phyloP scores from a whole-genome alignment of 2,113 vertebrate species.

The Hypocryptadius cinnamomeus region DNA sequence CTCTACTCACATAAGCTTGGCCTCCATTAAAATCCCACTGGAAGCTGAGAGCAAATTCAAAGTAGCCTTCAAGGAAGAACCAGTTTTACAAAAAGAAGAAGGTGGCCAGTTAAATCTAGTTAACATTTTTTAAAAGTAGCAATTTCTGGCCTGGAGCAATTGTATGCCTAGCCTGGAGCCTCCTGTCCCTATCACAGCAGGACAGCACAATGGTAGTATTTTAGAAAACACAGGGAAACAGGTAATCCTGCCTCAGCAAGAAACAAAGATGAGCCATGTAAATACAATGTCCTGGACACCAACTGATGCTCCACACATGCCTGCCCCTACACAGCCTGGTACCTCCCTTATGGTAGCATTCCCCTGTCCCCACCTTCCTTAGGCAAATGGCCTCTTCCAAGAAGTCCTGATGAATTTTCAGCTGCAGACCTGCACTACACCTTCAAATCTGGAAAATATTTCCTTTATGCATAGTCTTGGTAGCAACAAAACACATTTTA shows the following conservation, averaged over 20 bases:
- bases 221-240: neutral
- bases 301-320: neutral
- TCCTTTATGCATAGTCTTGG: neutral
- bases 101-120: neutral
- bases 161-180: neutral
- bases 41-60: neutral
- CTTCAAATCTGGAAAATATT: neutral
- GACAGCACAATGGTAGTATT: neutral
- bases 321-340: neutral
- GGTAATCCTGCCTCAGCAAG: neutral
- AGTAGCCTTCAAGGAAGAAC: neutral
- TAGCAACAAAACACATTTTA: neutral
- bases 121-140: neutral
- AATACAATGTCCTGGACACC: neutral
- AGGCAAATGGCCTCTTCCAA: neutral
- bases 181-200: neutral
- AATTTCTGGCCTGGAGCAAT: neutral
- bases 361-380: neutral
- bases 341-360: neutral
- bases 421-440: neutral
- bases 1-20: neutral
- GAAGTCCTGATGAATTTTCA: neutral
- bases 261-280: neutral
- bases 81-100: neutral
- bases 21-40: neutral